These are phyloP conservation scores for Drosophila sp. DNA, from an alignment of 1,140 invertebrate genomes.

Conservation along the genomic window DNA sequence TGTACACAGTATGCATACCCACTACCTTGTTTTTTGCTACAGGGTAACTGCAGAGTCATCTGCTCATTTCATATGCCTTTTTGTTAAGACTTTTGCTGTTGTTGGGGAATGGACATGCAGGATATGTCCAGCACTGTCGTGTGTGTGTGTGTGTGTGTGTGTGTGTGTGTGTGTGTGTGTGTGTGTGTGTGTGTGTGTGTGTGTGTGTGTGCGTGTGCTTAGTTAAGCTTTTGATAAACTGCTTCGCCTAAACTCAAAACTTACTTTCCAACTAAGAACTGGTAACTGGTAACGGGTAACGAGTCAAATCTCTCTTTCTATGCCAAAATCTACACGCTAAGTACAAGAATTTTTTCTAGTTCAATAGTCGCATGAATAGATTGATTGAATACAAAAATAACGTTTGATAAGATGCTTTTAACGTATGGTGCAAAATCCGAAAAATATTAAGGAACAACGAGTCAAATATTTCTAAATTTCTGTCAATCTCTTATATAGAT, in stretches of 20 bases:
- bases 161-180: neutral
- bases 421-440: too few relatives aligned
- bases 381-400: too few relatives aligned
- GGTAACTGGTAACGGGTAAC: neutral
- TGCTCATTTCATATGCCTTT: conserved; percentile 31
- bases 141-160: conserved; percentile 3
- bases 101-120: neutral
- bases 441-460: too few relatives aligned
- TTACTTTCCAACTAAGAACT: conserved; percentile 21
- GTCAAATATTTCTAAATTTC: too few relatives aligned
- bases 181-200: conserved; percentile 1
- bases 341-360: too few relatives aligned
- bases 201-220: conserved; percentile 20
- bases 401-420: too few relatives aligned
- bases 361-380: too few relatives aligned
- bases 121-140: conserved; percentile 5
- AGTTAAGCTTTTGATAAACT: conserved; percentile 80
- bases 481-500: too few relatives aligned
- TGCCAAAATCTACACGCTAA: too few relatives aligned
- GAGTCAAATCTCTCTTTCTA: neutral
- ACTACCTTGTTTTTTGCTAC: neutral
- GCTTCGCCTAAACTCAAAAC: conserved; percentile 35
- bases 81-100: conserved; percentile 16
- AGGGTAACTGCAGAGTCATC: conserved; percentile 33
- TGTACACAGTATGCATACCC: neutral